Percentiles rank a stretch among this genome's conserved stretches.
These are phyloP conservation scores for Aix galericulata DNA, from an alignment of 2,113 vertebrate genomes.

Conservation along the genomic window DNA sequence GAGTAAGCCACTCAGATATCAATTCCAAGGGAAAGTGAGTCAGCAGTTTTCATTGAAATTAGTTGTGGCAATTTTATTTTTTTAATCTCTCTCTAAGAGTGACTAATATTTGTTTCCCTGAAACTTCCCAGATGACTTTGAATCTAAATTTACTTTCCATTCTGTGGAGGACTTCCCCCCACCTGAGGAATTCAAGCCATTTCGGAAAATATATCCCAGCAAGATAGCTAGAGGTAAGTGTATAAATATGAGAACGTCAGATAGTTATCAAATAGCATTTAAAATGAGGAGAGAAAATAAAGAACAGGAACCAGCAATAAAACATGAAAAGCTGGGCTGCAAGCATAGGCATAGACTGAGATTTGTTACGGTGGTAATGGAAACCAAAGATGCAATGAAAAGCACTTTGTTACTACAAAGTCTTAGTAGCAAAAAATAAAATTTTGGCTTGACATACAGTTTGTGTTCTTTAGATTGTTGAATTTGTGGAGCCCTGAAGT, in stretches of 20 bases:
- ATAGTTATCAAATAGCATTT: not conserved
- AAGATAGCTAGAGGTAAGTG: slow-evolving; percentile 88
- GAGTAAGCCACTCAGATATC: not conserved
- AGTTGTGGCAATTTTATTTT: not conserved
- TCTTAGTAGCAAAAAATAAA: not conserved
- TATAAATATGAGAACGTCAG: not conserved
- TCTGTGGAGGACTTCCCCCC: slow-evolving; percentile 93
- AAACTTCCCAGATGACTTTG: slow-evolving; percentile 88
- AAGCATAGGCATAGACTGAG: not conserved
- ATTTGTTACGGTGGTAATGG: not conserved
- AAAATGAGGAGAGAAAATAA: not conserved
- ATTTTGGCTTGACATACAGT: not conserved
- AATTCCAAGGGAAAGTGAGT: not conserved
- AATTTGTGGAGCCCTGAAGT: not conserved
- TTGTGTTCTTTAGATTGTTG: not conserved
- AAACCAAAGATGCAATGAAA: not conserved
- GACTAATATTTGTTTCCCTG: slow-evolving; percentile 4
- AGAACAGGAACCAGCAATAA: not conserved
- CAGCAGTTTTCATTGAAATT: not conserved
- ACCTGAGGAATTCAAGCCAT: slow-evolving; percentile 91
- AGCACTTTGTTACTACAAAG: not conserved
- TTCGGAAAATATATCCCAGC: slow-evolving; percentile 93
- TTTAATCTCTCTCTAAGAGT: not conserved
- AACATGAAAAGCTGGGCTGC: not conserved
- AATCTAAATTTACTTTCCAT: slow-evolving; percentile 98